These are phyloP conservation scores for Dinothrombium tinctorium DNA, from an alignment of 1,140 invertebrate species.

Conservation along the genomic window DNA sequence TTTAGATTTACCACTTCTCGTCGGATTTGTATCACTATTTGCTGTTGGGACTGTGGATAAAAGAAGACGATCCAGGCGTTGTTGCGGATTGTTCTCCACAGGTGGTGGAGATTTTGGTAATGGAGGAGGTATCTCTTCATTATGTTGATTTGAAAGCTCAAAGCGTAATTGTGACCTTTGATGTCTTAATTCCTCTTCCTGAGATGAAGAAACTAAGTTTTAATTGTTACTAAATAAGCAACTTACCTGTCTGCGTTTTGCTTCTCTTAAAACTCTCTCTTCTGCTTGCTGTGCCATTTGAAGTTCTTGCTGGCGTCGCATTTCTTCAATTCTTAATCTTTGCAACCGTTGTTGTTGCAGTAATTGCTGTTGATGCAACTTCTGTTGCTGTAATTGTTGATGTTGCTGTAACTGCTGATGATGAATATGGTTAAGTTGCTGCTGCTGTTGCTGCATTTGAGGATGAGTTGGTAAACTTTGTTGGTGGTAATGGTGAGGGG, in stretches of 20 bases:
- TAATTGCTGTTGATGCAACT: slow-evolving; percentile 5
- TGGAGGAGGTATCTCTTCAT: slow-evolving; percentile 11
- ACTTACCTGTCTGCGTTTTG: too few relatives aligned
- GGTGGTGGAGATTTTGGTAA: slow-evolving; percentile 13
- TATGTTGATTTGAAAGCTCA: neutral
- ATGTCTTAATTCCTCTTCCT: neutral
- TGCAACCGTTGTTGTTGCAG: slow-evolving; percentile 14
- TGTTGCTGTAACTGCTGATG: neutral
- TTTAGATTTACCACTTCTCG: neutral
- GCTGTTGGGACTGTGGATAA: neutral
- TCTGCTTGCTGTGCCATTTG: slow-evolving; percentile 1
- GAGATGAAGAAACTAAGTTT: too few relatives aligned
- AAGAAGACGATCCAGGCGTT: slow-evolving; percentile 7
- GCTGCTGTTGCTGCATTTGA: neutral
- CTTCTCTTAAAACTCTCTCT: too few relatives aligned
- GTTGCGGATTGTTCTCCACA: slow-evolving; percentile 3
- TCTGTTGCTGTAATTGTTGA: neutral
- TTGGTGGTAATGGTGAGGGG: neutral
- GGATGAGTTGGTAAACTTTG: neutral
- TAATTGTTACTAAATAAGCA: too few relatives aligned
- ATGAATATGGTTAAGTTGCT: neutral
- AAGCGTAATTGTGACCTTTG: slow-evolving; percentile 36
- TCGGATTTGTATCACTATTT: neutral
- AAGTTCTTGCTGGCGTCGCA: slow-evolving; percentile 16
- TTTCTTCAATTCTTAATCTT: slow-evolving; percentile 13